Conservation (phyloP, 2,797 vertebrate species). For the Sitta carolinensis region DNA sequence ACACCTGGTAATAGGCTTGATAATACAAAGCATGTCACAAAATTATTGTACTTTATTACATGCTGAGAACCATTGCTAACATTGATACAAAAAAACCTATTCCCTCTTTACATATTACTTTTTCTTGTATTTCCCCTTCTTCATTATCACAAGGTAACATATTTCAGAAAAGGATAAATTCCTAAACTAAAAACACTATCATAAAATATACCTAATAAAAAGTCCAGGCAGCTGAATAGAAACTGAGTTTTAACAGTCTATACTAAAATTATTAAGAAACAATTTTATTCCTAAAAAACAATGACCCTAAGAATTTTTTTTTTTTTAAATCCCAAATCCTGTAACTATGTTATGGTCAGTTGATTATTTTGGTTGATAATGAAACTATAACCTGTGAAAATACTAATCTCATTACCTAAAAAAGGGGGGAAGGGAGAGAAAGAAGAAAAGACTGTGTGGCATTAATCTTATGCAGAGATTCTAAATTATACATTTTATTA, state of each 20-base stretch:
- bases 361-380: neutral
- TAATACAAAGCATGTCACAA: neutral
- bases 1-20: neutral
- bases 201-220: neutral
- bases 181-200: neutral
- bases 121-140: neutral
- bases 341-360: neutral
- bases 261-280: neutral
- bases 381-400: neutral
- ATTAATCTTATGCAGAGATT: constrained; percentile 15
- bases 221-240: neutral
- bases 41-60: neutral
- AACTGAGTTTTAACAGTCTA: neutral
- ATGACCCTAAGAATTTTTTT: neutral
- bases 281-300: neutral
- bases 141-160: neutral
- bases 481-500: constrained; percentile 65
- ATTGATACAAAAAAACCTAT: neutral
- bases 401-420: neutral
- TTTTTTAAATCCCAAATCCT: neutral
- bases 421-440: rapidly evolving
- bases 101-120: neutral
- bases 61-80: neutral
- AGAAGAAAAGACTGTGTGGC: neutral
- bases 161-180: neutral